phyloP scores from a whole-genome alignment of 2,888 invertebrate species.

The Polyommatus icarus region DNA sequence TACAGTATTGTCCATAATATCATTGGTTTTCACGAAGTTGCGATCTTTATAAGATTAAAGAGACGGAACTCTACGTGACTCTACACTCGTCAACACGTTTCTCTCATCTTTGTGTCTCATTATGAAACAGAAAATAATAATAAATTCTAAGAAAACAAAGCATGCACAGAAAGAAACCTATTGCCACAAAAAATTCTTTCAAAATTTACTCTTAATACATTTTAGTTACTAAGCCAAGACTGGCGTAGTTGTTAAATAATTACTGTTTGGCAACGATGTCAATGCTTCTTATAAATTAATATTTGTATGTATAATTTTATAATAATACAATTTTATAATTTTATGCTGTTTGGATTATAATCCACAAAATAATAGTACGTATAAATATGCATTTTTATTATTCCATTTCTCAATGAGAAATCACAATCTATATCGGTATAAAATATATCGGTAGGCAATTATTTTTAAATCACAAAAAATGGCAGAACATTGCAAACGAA shows the following conservation, averaged over 20 bases:
- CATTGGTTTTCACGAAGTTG: neutral
- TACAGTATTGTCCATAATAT: neutral
- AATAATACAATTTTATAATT: no score
- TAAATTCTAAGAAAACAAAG: no score
- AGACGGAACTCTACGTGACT: neutral
- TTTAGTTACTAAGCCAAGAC: no score
- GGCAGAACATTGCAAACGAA: constrained; percentile 1
- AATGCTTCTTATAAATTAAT: no score
- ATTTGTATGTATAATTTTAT: no score
- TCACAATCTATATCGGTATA: neutral
- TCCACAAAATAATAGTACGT: neutral
- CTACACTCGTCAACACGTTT: neutral
- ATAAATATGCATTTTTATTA: neutral
- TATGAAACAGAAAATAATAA: neutral
- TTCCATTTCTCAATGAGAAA: neutral
- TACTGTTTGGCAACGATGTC: neutral
- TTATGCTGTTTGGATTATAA: neutral
- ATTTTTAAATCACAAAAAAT: constrained; percentile 24
- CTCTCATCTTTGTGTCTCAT: neutral
- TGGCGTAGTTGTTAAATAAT: no score
- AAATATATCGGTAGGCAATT: neutral
- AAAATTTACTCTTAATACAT: no score
- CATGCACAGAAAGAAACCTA: no score
- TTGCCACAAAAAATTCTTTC: no score
- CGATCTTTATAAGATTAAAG: neutral